Evolutionary conservation across 2,888 invertebrate species (phyloP).

Genomic region (Brenthis daphne): DNA sequence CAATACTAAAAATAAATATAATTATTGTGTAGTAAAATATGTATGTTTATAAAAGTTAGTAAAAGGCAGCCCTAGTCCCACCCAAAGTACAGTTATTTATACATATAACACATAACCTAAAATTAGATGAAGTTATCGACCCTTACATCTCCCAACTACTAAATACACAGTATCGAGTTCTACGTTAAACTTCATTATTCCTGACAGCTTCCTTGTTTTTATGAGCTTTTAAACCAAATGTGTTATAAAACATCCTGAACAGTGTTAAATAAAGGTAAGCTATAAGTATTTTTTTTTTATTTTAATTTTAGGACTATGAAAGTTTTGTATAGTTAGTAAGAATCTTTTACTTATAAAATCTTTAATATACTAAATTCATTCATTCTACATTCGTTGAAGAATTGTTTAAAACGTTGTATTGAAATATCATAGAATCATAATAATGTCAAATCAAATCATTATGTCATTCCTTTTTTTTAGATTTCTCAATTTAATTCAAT

Average conservation of each 20-base stretch:
- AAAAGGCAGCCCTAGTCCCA: conserved; percentile 27
- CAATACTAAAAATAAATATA: not conserved
- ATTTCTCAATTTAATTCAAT: too few species aligned
- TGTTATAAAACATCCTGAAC: not conserved
- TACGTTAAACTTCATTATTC: conserved; percentile 26
- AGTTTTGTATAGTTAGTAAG: too few species aligned
- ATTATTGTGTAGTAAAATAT: not conserved
- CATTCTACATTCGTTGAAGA: too few species aligned
- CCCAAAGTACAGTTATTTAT: conserved; percentile 35
- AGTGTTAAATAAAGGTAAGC: not conserved
- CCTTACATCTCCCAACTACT: conserved; percentile 26
- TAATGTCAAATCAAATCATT: too few species aligned
- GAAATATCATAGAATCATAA: too few species aligned
- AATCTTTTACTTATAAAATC: too few species aligned
- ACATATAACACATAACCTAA: conserved; percentile 38
- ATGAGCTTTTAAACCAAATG: not conserved
- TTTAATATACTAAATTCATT: too few species aligned
- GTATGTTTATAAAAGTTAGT: not conserved
- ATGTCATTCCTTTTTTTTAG: too few species aligned
- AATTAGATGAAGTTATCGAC: conserved; percentile 35
- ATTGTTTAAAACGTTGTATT: too few species aligned
- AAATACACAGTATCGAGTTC: conserved; percentile 29
- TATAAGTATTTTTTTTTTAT: not conserved
- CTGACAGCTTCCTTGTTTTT: conserved; percentile 25
- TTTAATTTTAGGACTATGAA: not conserved